Evolutionary conservation across 2,888 invertebrate species (phyloP), one percentile per base, ranked within the genome.

Genomic region (Phasia obesa): DNA sequence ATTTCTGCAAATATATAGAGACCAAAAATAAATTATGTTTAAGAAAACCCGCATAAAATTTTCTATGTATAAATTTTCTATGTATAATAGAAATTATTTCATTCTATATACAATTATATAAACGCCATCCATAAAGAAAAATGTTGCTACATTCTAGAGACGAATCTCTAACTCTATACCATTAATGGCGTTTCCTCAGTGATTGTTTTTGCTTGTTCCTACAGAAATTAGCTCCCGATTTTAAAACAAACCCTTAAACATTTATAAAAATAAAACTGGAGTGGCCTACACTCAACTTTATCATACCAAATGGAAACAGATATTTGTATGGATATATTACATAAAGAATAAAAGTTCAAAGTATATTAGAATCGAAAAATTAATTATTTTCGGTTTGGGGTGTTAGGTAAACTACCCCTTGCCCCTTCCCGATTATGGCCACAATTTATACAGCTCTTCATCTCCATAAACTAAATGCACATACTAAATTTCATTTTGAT

Each of bases 141-240:
- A 31, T 47, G 4, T 1, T n/a, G 23, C 15, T 35, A 35, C 11
- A 51, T 17, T 47, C 19, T 17, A 5, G 27, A 19, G 25, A 25
- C 13, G 13, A 27, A 31, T n/a, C 13, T n/a, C 27, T 44, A 44
- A 44, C 53, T 55, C n/a, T 7, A 23, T 44, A 21, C 13, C 6
- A 55, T 60, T 59, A 49, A 13, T 13, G 23, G 1, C 9, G 57
- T 59, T 49, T 49, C 15, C 31, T 31, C 31, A 21, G 21, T 44
- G 11, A 57, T n/a, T 70, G 42, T 4, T 51, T 38, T 17, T 53
- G 9, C 9, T 21, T 21, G 2, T 21, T 21, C 42, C 31, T 42
- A 44, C 21, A 62, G 42, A 53, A 74, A 74, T 74, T 74, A 74
- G 73, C 73, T 74, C 53, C 53, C 62, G 13, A 64, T 64, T 62